Conservation (phyloP, 2,113 vertebrate genomes). For the Tychaedon coryphoeus region DNA sequence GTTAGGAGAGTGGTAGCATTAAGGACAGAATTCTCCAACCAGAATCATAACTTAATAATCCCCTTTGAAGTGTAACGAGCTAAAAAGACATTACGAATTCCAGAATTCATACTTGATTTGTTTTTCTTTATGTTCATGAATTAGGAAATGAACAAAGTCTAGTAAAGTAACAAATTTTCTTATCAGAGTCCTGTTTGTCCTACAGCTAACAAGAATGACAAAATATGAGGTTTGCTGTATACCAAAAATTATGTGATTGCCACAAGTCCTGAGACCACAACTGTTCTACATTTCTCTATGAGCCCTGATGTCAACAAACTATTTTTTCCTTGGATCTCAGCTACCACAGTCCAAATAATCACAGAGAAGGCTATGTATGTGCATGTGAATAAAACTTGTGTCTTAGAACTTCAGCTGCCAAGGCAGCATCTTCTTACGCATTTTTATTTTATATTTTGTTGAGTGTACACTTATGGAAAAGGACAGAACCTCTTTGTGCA, state of each 20-base stretch:
- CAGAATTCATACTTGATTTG: neutral
- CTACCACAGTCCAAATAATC: neutral
- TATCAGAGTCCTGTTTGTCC: neutral
- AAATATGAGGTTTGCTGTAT: neutral
- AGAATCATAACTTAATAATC: neutral
- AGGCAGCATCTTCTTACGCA: neutral
- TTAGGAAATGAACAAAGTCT: neutral
- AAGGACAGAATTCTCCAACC: neutral
- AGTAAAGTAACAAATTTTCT: neutral
- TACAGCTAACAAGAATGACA: neutral
- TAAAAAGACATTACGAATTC: neutral
- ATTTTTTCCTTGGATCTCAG: neutral
- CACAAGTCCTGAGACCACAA: neutral
- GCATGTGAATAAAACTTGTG: neutral
- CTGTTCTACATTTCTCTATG: neutral
- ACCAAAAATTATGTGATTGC: neutral
- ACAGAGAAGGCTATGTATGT: neutral
- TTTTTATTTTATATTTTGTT: conserved; percentile 18
- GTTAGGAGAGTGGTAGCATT: neutral
- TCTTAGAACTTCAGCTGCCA: neutral
- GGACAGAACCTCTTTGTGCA: conserved; percentile 1
- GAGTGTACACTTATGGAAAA: neutral
- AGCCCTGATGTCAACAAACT: neutral
- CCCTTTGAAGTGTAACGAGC: neutral
- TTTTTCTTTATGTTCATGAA: neutral